These are phyloP conservation scores for Orientallactaga bullata DNA, from an alignment of 2,113 vertebrate genomes.

Conservation along the genomic window DNA sequence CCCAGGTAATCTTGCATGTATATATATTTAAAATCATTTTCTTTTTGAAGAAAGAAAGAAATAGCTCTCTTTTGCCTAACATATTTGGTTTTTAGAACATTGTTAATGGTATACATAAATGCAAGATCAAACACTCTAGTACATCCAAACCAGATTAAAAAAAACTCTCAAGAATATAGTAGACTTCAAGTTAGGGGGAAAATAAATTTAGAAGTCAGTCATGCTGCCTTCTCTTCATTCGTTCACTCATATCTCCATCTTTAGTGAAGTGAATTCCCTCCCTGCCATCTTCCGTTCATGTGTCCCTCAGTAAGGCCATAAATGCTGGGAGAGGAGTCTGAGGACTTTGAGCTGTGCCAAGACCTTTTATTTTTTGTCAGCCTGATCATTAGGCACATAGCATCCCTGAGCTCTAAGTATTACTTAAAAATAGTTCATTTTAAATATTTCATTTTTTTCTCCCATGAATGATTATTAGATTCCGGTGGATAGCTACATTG, in stretches of 20 bases:
- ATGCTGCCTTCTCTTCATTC: background rate
- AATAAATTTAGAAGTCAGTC: background rate
- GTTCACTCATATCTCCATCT: background rate
- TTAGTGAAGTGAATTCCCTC: background rate
- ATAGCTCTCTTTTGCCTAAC: background rate
- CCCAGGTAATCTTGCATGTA: conserved; percentile 14
- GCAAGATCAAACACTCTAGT: background rate
- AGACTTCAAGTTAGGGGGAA: conserved; percentile 4
- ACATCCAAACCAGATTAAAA: background rate
- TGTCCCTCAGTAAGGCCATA: background rate
- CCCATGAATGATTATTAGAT: background rate
- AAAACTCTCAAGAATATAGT: background rate
- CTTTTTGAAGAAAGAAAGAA: background rate
- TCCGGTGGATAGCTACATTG: background rate
- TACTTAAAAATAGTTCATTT: conserved; percentile 41
- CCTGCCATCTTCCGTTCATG: background rate
- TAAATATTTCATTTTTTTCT: conserved; percentile 25
- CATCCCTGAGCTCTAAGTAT: background rate
- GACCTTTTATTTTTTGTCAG: background rate
- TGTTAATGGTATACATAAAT: background rate
- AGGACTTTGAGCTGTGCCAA: background rate
- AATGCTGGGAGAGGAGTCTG: background rate
- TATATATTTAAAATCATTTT: background rate
- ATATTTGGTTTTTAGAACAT: conserved; percentile 27
- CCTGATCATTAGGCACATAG: background rate